Conservation (phyloP, 2,797 vertebrate genomes). For the Acridotheres tristis region DNA sequence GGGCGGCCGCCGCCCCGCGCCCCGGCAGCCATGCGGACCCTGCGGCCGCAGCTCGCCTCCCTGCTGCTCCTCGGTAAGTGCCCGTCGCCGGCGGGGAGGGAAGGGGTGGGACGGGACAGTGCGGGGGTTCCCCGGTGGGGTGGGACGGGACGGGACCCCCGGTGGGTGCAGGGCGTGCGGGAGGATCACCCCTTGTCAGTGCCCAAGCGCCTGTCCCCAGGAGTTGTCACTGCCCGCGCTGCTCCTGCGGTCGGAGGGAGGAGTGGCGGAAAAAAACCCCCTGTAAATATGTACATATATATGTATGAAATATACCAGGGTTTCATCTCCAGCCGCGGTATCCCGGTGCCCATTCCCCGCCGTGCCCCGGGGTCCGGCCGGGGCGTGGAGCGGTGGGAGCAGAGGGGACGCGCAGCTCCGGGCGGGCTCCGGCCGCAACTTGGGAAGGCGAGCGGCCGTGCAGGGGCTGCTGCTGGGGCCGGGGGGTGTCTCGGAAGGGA, state of each 20-base stretch:
- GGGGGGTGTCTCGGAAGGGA: background rate
- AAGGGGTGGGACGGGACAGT: background rate
- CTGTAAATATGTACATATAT: fast-evolving
- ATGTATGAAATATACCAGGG: fast-evolving
- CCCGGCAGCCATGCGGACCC: conserved; percentile 74
- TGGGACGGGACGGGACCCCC: background rate
- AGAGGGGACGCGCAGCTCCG: background rate
- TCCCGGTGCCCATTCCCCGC: background rate
- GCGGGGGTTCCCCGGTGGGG: too few relatives aligned
- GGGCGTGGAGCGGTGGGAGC: background rate
- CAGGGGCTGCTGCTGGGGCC: background rate
- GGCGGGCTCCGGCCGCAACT: background rate
- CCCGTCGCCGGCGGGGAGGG: background rate
- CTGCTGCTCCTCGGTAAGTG: conserved; percentile 74
- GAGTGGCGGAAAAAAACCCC: background rate
- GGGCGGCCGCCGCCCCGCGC: conserved; percentile 32
- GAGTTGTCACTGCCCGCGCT: background rate
- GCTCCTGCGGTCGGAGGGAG: background rate
- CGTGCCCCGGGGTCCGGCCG: background rate
- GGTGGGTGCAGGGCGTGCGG: background rate
- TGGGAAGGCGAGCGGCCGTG: background rate
- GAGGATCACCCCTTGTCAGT: background rate
- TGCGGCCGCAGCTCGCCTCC: conserved; percentile 65
- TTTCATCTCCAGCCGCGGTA: fast-evolving
- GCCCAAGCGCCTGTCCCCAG: background rate